Evolutionary conservation across 2,797 vertebrate species (phyloP), one percentile per base, ranked within the genome.

Genomic region (Myotis vivesi): DNA sequence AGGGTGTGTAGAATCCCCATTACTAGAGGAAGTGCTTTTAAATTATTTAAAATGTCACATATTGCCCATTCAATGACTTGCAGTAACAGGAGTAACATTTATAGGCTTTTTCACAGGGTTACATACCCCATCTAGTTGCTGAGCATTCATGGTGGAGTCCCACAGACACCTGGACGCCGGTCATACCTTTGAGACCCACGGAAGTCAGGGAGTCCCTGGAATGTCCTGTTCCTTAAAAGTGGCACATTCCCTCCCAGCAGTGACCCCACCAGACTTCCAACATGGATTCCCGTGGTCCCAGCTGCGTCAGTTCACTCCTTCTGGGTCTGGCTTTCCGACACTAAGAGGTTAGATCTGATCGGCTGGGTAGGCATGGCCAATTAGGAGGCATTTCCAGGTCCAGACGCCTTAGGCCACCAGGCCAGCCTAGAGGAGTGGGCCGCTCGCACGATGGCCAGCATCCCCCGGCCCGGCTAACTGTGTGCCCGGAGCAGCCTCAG

Each of bases 41-140:
- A 44, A 83, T 69, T 36, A 46, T 66, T 95, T 95, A 57, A 92
- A 85, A 79, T 49, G n/a, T 22, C 44, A 80, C n/a, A 44, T 57
- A 87, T 25, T 49, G 15, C n/a, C 79, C 77, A 71, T 51, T 77
- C 55, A 79, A 46, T 28, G 30, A 72, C 15, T 69, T 69, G 19
- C 13, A 33, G 23, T 30, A 30, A 66, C 53, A 73, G 22, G 71
- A 53, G 84, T 89, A 64, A 16, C 11, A 33, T 30, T 25, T 59
- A 33, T 9, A 53, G 55, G 28, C 17, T 16, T 87, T 83, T 46
- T 76, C 30, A 25, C 23, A 77, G 15, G 22, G 19, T 49, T 49
- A 11, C 53, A 20, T 23, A 72, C 69, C 69, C 19, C 25, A 33
- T 19, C 11, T 25, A 73, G 66, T 49, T 73, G 55, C 69, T 59